A percentile compares a stretch with the other conserved stretches of the same genome.
Evolutionary conservation across 2,888 invertebrate genomes (phyloP).

Genomic region (Tenthredo scrophulariae): DNA sequence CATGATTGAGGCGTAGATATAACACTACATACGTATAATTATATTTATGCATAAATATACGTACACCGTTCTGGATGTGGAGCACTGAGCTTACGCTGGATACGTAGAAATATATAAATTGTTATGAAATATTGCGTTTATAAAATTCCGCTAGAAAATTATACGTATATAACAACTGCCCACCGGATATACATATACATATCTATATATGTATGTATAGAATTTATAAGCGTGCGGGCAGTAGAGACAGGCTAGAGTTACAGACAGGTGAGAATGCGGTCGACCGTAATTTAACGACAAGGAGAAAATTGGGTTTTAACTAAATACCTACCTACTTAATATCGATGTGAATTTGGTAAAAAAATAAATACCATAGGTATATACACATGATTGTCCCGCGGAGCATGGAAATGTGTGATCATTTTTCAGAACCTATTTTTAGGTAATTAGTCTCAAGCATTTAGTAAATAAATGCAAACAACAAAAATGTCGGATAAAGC

Average conservation of each 20-base stretch:
- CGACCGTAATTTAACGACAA: constrained; percentile 35
- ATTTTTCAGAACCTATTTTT: background rate
- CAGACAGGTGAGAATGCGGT: constrained; percentile 32
- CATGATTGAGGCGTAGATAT: background rate
- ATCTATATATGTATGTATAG: background rate
- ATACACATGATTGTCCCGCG: background rate
- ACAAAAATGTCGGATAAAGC: background rate
- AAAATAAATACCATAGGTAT: background rate
- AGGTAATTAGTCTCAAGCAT: background rate
- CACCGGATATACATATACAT: constrained; percentile 4
- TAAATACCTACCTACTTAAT: background rate
- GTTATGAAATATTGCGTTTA: background rate
- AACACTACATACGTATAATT: background rate
- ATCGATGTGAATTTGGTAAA: background rate
- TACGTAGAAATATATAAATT: background rate
- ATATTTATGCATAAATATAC: background rate
- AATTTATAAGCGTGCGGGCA: background rate
- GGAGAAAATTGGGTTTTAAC: constrained; percentile 10
- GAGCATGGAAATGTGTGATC: background rate
- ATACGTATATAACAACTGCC: background rate
- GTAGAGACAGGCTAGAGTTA: background rate
- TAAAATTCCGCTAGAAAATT: constrained; percentile 20
- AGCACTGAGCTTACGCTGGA: background rate
- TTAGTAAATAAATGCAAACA: background rate
- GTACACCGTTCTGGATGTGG: background rate